A percentile compares a stretch with the other conserved stretches of the same genome.
Conservation (phyloP, 2,797 vertebrate species). For the Moxostoma hubbsi region DNA sequence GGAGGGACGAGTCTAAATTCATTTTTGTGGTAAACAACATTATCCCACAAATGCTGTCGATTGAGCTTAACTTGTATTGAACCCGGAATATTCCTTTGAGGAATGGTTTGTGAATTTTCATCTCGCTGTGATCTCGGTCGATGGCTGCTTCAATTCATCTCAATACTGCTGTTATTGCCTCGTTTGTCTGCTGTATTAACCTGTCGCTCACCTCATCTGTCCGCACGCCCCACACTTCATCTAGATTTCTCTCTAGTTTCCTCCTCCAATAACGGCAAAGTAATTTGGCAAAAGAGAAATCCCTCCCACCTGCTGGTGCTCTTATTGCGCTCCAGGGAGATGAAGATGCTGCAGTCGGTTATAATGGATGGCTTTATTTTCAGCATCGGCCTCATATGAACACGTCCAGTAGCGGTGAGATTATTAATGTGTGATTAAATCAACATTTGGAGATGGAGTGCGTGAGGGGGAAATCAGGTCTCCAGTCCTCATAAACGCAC, state of each 20-base stretch:
- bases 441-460: constrained; percentile 42
- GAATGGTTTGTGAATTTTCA: background rate
- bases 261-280: constrained; percentile 54
- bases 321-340: constrained; percentile 34
- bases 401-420: background rate
- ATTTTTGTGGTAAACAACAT: too few species aligned
- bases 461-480: background rate
- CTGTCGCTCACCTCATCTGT: constrained; percentile 60
- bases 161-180: constrained; percentile 58
- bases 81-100: too few species aligned
- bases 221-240: constrained; percentile 46
- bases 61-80: too few species aligned
- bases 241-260: constrained; percentile 37
- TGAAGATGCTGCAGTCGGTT: constrained; percentile 17
- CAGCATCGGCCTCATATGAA: background rate
- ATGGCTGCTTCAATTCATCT: constrained; percentile 48
- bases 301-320: constrained; percentile 39
- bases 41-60: too few species aligned
- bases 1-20: too few species aligned
- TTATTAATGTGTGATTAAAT: constrained; percentile 59
- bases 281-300: constrained; percentile 55
- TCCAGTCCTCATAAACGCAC: background rate
- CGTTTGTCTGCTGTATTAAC: constrained; percentile 64
- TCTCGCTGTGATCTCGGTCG: background rate
- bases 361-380: constrained; percentile 48